These are phyloP conservation scores for Eciton burchellii DNA, from an alignment of 1,140 invertebrate genomes.

Conservation along the genomic window DNA sequence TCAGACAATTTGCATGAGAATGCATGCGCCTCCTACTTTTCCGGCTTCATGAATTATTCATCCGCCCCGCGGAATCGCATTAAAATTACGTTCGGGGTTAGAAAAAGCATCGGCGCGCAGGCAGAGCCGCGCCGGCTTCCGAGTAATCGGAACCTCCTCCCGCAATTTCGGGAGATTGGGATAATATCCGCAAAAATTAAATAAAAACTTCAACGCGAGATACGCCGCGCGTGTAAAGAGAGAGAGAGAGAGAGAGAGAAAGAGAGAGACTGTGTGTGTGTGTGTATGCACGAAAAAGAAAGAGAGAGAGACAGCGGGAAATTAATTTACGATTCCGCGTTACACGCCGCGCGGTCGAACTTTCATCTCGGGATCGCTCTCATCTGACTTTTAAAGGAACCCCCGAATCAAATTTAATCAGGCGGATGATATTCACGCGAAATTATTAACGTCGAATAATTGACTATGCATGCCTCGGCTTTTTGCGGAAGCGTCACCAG, in stretches of 20 bases:
- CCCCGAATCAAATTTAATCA: conserved; percentile 43
- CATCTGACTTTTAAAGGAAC: conserved; percentile 54
- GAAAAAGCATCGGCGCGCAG: conserved; percentile 30
- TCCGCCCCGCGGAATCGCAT: conserved; percentile 55
- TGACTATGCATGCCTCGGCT: conserved; percentile 53
- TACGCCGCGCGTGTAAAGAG: no score
- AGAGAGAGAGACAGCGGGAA: neutral
- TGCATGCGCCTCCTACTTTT: conserved; percentile 60
- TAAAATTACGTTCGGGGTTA: conserved; percentile 59
- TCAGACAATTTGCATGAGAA: conserved; percentile 71
- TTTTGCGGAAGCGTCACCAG: conserved; percentile 26
- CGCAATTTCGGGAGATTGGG: conserved; percentile 1
- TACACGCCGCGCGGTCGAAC: neutral
- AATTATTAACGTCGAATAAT: conserved; percentile 59
- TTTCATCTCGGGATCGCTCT: conserved; percentile 12
- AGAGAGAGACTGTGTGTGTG: no score
- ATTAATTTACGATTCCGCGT: conserved; percentile 38
- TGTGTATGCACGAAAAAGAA: no score
- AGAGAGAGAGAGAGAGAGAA: no score
- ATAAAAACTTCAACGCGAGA: neutral
- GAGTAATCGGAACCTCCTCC: conserved; percentile 5
- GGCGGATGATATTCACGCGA: conserved; percentile 42
- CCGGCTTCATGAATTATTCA: conserved; percentile 66
- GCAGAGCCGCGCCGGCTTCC: neutral
- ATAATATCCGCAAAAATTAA: neutral